Percentiles rank a stretch among this genome's conserved stretches.
These are phyloP conservation scores for Macquaria ambigua DNA, from an alignment of 2,113 vertebrate genomes.

Conservation along the genomic window DNA sequence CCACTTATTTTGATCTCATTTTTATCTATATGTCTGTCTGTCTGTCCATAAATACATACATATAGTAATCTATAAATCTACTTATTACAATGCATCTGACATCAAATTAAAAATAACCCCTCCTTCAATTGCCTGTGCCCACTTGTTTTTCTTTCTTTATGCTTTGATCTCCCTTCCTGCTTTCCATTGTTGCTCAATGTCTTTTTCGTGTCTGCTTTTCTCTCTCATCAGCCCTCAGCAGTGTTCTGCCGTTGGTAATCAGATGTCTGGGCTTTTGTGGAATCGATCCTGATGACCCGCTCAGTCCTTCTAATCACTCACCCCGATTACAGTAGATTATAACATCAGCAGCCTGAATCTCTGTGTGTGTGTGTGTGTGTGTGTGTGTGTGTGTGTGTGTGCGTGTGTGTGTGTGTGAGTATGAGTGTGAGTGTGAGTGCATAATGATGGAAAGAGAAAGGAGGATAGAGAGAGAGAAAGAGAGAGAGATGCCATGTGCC, in stretches of 20 bases:
- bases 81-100: not conserved
- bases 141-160: not conserved
- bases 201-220: slow-evolving; percentile 16
- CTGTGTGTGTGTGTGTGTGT: slow-evolving; percentile 35
- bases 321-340: slow-evolving; percentile 76
- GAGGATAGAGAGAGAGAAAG: slow-evolving; percentile 27
- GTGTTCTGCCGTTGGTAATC: slow-evolving; percentile 34
- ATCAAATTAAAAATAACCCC: not conserved
- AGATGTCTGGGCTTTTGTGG: slow-evolving; percentile 58
- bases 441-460: slow-evolving; percentile 42
- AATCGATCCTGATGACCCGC: slow-evolving; percentile 67
- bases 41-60: not conserved
- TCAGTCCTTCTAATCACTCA: slow-evolving; percentile 72
- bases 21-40: not conserved
- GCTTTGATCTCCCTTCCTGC: not conserved
- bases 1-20: not conserved
- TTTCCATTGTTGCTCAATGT: not conserved
- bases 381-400: too few relatives aligned
- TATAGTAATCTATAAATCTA: not conserved
- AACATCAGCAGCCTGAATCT: slow-evolving; percentile 56
- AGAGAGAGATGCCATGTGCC: slow-evolving; percentile 61
- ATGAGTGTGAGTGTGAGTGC: slow-evolving; percentile 3
- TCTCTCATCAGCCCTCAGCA: slow-evolving; percentile 18
- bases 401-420: slow-evolving; percentile 37
- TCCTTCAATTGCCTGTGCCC: not conserved